A percentile compares a stretch with the other conserved stretches of the same genome.
phyloP scores from a whole-genome alignment of 2,797 vertebrate genomes.

The Enteromius paludinosus region DNA sequence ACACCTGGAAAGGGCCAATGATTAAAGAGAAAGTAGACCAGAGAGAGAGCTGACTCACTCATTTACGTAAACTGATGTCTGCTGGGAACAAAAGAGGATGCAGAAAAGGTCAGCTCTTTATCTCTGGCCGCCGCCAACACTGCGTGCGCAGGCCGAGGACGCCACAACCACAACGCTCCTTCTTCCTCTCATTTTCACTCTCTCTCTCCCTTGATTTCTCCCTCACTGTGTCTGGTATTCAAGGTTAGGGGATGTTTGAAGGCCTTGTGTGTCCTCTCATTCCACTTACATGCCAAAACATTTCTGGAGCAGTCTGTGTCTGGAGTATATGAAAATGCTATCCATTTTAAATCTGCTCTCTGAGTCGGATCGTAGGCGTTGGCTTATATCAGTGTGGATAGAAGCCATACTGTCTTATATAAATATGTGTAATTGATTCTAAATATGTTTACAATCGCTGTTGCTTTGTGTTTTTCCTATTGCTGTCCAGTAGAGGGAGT shows the following conservation, averaged over 20 bases:
- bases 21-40: conserved; percentile 44
- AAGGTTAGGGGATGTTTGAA: conserved; percentile 43
- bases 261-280: conserved; percentile 21
- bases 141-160: conserved; percentile 34
- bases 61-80: conserved; percentile 60
- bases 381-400: neutral
- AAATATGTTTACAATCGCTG: conserved; percentile 31
- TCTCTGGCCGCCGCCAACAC: conserved; percentile 41
- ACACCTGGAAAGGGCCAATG: conserved; percentile 54
- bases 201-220: conserved; percentile 21
- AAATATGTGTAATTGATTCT: conserved; percentile 19
- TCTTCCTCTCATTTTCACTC: conserved; percentile 16
- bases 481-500: conserved; percentile 82
- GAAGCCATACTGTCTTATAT: neutral
- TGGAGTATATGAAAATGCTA: neutral
- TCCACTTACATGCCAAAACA: conserved; percentile 23
- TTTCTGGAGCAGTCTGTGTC: conserved; percentile 38
- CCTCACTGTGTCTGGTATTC: conserved; percentile 38
- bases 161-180: conserved; percentile 41
- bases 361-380: neutral
- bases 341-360: neutral
- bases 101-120: conserved; percentile 62
- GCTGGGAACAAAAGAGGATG: conserved; percentile 63
- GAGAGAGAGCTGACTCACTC: conserved; percentile 56
- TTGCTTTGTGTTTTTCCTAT: conserved; percentile 31